Conservation (phyloP, 1,140 invertebrate genomes). For the Phocides pigmalion region DNA sequence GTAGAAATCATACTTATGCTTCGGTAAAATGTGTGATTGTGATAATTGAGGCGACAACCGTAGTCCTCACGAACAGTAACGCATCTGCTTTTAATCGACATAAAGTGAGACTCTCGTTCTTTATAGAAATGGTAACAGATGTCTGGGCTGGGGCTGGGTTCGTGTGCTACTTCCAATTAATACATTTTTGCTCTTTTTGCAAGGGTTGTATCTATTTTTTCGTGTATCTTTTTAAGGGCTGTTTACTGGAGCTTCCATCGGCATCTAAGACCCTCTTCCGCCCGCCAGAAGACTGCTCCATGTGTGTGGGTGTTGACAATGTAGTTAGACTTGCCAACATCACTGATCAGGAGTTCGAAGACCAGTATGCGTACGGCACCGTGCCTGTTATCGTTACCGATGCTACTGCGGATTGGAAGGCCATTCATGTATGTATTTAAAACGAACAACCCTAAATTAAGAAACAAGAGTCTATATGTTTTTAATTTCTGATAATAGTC, state of each 20-base stretch:
- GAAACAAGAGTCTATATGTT: too few relatives aligned
- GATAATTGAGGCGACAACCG: too few relatives aligned
- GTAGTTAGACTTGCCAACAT: constrained; percentile 87
- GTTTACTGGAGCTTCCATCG: constrained; percentile 56
- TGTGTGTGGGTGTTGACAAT: constrained; percentile 87
- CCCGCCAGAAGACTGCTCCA: constrained; percentile 89
- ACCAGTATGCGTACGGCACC: constrained; percentile 89
- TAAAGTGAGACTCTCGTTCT: too few relatives aligned
- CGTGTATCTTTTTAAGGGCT: constrained; percentile 44
- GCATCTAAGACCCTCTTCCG: constrained; percentile 76
- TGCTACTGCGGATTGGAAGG: constrained; percentile 91
- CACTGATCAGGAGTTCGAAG: constrained; percentile 87
- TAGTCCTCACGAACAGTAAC: too few relatives aligned
- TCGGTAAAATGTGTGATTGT: too few relatives aligned
- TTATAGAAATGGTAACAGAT: too few relatives aligned
- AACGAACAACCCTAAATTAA: background rate
- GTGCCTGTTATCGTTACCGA: constrained; percentile 94
- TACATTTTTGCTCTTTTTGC: too few relatives aligned
- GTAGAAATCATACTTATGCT: too few relatives aligned
- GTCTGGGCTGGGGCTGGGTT: too few relatives aligned
- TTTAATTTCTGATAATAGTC: too few relatives aligned
- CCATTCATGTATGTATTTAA: constrained; percentile 78
- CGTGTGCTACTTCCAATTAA: background rate
- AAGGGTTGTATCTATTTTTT: too few relatives aligned
- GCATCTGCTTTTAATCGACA: too few relatives aligned